Evolutionary conservation across 2,113 vertebrate species (phyloP).

Genomic region (Ceuthmochares aereus): DNA sequence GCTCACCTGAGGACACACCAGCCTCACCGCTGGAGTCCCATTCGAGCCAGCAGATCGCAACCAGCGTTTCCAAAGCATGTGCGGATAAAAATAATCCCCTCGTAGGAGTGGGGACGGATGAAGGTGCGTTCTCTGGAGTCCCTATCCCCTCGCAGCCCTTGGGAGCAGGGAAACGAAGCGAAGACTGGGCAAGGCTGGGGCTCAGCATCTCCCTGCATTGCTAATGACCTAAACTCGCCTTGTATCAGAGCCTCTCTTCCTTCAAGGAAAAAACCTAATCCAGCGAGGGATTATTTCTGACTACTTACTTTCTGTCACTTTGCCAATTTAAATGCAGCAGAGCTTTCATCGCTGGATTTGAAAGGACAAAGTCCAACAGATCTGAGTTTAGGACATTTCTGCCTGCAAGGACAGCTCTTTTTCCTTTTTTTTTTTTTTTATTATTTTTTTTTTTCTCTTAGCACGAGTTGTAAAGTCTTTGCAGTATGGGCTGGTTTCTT

Average conservation of each 20-base stretch:
- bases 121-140: neutral
- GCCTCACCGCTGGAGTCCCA: neutral
- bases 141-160: neutral
- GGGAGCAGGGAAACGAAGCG: neutral
- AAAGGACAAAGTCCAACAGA: constrained; percentile 41
- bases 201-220: neutral
- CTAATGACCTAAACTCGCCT: constrained; percentile 6
- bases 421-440: neutral
- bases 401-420: neutral
- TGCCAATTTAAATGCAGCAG: constrained; percentile 48
- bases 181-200: neutral
- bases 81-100: constrained; percentile 53
- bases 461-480: neutral
- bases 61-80: neutral
- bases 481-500: neutral
- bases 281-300: constrained; percentile 63
- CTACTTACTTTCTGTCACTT: constrained; percentile 41
- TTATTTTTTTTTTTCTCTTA: neutral
- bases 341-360: constrained; percentile 31
- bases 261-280: constrained; percentile 60
- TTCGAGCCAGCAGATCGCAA: neutral
- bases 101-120: constrained; percentile 28
- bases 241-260: constrained; percentile 5
- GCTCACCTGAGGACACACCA: rapidly evolving
- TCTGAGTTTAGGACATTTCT: neutral